These are phyloP conservation scores for Mobula birostris DNA, from an alignment of 2,113 vertebrate species.

Conservation along the genomic window DNA sequence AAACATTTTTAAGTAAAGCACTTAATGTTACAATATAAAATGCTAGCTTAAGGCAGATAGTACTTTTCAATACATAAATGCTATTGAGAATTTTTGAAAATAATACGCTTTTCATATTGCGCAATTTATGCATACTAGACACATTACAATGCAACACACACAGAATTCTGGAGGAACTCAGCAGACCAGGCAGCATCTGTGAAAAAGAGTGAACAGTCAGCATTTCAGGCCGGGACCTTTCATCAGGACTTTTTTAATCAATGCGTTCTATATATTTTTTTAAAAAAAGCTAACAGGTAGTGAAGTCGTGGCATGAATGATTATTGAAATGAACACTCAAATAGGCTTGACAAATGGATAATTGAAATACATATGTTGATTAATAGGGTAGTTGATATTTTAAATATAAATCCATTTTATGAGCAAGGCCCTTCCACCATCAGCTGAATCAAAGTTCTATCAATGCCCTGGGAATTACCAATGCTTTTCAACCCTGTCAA, in stretches of 20 bases:
- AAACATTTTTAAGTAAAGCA: no score
- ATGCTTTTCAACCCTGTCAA: not conserved
- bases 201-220: no score
- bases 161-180: no score
- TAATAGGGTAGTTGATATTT: not conserved
- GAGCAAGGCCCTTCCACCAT: not conserved
- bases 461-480: not conserved
- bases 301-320: not conserved
- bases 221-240: no score
- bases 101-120: not conserved
- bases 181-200: no score
- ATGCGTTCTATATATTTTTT: not conserved
- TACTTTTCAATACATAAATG: not conserved
- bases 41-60: not conserved
- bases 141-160: not conserved
- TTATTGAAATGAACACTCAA: not conserved
- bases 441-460: not conserved
- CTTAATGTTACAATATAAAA: not conserved
- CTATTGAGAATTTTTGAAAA: not conserved
- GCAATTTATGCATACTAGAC: not conserved
- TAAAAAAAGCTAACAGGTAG: not conserved
- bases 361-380: not conserved
- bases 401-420: not conserved
- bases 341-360: not conserved
- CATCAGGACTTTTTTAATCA: no score